These are phyloP conservation scores for Turdus rufiventris DNA, from an alignment of 2,113 vertebrate genomes.

Conservation along the genomic window DNA sequence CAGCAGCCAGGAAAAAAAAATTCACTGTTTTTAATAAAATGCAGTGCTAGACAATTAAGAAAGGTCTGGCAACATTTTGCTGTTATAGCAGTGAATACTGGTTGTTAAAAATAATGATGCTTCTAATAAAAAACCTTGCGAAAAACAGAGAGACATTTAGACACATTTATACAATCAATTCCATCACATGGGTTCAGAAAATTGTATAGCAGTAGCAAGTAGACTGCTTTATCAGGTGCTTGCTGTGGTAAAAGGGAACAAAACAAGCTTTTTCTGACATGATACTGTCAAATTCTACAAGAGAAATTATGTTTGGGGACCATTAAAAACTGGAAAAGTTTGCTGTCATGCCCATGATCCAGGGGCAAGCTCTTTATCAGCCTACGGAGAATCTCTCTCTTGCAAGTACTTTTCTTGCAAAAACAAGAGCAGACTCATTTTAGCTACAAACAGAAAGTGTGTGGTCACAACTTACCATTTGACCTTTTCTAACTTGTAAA, in stretches of 20 bases:
- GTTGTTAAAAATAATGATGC: constrained; percentile 2
- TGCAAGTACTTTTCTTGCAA: background rate
- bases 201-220: background rate
- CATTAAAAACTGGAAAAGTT: background rate
- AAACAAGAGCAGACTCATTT: background rate
- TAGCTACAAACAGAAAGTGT: background rate
- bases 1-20: background rate
- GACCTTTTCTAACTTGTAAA: background rate
- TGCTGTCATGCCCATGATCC: background rate
- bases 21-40: background rate
- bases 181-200: background rate
- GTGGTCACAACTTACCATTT: background rate
- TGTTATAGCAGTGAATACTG: background rate
- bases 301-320: background rate
- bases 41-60: background rate
- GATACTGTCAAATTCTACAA: background rate
- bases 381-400: background rate
- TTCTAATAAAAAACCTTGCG: background rate
- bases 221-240: background rate
- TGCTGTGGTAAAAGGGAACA: background rate
- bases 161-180: background rate
- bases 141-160: background rate
- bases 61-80: background rate
- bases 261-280: background rate
- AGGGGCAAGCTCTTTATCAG: background rate